phyloP scores from a whole-genome alignment of 2,888 invertebrate species.

The Periphyllus acericola region DNA sequence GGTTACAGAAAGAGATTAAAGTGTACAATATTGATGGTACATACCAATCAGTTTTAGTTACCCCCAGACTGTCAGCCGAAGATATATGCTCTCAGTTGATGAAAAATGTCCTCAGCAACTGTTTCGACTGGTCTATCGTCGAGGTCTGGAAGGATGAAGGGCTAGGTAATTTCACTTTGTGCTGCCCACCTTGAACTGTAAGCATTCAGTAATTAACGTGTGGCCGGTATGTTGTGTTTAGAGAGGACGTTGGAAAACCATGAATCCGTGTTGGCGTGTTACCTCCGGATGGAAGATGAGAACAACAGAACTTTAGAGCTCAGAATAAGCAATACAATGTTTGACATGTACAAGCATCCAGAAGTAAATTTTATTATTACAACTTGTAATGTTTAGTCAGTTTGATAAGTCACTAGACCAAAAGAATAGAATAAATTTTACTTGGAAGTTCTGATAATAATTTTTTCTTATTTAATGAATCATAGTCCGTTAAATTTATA shows the following conservation, averaged over 20 bases:
- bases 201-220: not conserved
- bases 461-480: not conserved
- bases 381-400: not conserved
- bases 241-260: conserved; percentile 47
- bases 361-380: conserved; percentile 22
- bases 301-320: not conserved
- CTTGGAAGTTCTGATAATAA: not conserved
- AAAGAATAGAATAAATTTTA: not conserved
- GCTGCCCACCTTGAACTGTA: not conserved
- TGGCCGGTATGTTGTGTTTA: not conserved
- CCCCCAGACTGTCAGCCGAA: not conserved
- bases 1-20: conserved; percentile 18
- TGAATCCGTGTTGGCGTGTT: conserved; percentile 1
- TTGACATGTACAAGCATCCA: conserved; percentile 28
- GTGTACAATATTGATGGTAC: conserved; percentile 19
- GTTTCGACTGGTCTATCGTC: conserved; percentile 14
- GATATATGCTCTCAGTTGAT: conserved; percentile 9
- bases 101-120: not conserved
- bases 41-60: not conserved
- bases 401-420: not conserved
- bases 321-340: conserved; percentile 3
- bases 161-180: not conserved
- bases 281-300: not conserved
- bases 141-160: conserved; percentile 36
- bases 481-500: not conserved